Evolutionary conservation across 2,888 invertebrate genomes (phyloP), one percentile per base, ranked within the genome.

Genomic region (Deilephila porcellus): DNA sequence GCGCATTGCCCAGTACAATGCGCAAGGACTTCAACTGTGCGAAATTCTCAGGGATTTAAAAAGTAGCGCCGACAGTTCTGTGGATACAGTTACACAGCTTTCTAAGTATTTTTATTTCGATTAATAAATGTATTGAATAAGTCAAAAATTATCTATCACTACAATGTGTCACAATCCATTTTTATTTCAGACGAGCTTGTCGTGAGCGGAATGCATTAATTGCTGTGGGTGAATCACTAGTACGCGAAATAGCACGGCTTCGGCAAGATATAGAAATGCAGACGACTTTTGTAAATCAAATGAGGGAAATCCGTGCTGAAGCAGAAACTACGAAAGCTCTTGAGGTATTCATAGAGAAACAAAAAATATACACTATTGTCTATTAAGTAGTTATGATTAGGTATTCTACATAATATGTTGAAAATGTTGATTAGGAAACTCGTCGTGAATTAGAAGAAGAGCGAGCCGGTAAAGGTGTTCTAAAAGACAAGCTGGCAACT

Each of bases 381-480:
- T 3, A 45, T 3, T 45, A 56, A 32, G 32, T 53, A 71, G 6
- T 29, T 60, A 25, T 14, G 25, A 25, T 20, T 60, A 25, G 63
- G 19, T n/a, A n/a, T 64, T 64, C 37, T 64, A 37, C 32, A 3
- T 53, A 53, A 4, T 45, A 67, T 52, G 20, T n/a, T 25, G 17
- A 45, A 25, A 56, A 67, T 70, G n/a, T 17, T 60, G 60, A 60
- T 62, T 37, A 89, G 92, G 91, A 91, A 59, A 77, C 83, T 53
- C 89, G 87, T 14, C 87, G 83, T 60, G 91, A 92, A 77, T 79
- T 94, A 73, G 91, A 93, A 53, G 91, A 92, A 70, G 94, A 93
- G 78, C 85, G 86, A 73, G 78, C 84, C 71, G 80, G 88, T n/a
- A 87, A 88, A 76, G 74, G 77, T 14, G 78, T 80, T 19, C 74